Percentiles rank a stretch among this genome's conserved stretches.
Conservation (phyloP, 2,888 invertebrate genomes). For the Lingula anatina region DNA sequence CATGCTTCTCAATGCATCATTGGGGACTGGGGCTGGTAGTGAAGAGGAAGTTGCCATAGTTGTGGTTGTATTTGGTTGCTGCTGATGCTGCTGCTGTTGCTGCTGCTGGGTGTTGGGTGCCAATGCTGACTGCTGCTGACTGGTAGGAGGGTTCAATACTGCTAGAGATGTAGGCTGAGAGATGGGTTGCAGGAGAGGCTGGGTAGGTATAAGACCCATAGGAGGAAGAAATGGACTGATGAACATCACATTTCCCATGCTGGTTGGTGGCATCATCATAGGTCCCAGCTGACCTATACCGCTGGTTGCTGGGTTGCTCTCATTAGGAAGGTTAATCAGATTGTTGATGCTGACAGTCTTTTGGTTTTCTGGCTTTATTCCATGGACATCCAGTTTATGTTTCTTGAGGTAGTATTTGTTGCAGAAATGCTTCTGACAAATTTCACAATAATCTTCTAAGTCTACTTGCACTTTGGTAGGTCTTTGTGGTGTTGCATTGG, state of each 20-base stretch:
- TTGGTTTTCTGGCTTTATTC: constrained; percentile 22
- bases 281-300: constrained; percentile 12
- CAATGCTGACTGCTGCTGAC: constrained; percentile 2
- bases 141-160: background rate
- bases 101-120: background rate
- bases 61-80: background rate
- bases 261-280: constrained; percentile 34
- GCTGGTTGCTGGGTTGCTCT: background rate
- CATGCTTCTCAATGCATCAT: constrained; percentile 22
- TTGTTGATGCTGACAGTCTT: background rate
- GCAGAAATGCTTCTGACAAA: constrained; percentile 54
- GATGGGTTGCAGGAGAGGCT: constrained; percentile 30
- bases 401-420: constrained; percentile 55
- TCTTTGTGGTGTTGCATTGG: too few species aligned
- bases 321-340: background rate
- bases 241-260: constrained; percentile 46
- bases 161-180: constrained; percentile 19
- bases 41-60: constrained; percentile 5
- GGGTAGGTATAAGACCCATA: constrained; percentile 38
- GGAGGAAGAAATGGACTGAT: constrained; percentile 50
- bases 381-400: constrained; percentile 53
- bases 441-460: constrained; percentile 52
- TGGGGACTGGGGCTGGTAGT: constrained; percentile 5
- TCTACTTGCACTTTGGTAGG: constrained; percentile 21
- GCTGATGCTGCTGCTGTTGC: too few species aligned